Conservation (phyloP, 2,888 invertebrate genomes). For the Coelinius sp. region DNA sequence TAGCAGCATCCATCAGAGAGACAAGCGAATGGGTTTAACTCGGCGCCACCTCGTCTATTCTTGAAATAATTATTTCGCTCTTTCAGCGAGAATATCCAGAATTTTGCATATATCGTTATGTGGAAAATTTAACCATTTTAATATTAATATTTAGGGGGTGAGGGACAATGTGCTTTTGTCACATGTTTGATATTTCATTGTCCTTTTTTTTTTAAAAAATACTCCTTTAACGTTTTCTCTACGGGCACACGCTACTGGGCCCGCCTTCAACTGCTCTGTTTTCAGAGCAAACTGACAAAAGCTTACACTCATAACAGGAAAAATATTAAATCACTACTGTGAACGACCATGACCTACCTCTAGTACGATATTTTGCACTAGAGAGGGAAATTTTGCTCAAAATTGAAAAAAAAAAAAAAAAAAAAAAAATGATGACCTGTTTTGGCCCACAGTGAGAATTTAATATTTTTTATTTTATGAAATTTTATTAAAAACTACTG, state of each 20-base stretch:
- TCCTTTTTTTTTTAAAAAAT: background rate
- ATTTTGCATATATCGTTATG: background rate
- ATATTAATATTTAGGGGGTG: background rate
- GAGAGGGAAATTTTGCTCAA: background rate
- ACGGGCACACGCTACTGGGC: background rate
- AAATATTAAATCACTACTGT: slow-evolving; percentile 67
- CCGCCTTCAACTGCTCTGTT: slow-evolving; percentile 55
- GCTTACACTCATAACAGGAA: slow-evolving; percentile 69
- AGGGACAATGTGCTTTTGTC: background rate
- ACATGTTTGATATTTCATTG: slow-evolving; percentile 16
- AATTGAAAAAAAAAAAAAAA: background rate
- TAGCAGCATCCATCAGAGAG: slow-evolving; percentile 61
- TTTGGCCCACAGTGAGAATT: too few species aligned
- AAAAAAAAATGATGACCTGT: too few species aligned
- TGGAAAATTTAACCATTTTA: background rate
- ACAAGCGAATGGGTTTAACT: slow-evolving; percentile 30
- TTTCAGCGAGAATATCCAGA: slow-evolving; percentile 1
- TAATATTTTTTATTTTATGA: background rate
- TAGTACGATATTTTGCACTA: background rate
- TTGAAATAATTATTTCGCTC: slow-evolving; percentile 1
- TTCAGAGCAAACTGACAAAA: slow-evolving; percentile 64
- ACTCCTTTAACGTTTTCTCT: background rate
- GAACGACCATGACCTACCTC: slow-evolving; percentile 44
- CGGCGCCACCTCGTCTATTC: slow-evolving; percentile 16
- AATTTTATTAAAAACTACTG: background rate